Evolutionary conservation across 2,797 vertebrate genomes (phyloP).

Genomic region (Potorous gilbertii): DNA sequence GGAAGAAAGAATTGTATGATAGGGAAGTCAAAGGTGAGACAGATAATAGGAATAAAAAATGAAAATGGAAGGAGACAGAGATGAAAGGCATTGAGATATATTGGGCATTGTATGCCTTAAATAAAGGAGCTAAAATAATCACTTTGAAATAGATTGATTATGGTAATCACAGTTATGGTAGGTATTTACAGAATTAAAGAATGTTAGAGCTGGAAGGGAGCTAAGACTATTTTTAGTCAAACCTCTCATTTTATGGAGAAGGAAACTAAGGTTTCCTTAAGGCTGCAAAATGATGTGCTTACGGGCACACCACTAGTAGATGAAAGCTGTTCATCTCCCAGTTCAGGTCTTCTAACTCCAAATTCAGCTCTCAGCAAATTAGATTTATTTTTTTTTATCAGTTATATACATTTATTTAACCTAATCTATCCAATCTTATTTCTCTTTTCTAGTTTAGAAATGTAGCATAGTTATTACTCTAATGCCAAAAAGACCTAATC

Average conservation of each 20-base stretch:
- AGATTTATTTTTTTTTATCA: constrained; percentile 15
- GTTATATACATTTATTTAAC: constrained; percentile 1
- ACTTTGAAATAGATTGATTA: neutral
- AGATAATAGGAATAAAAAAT: neutral
- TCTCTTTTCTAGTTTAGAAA: constrained; percentile 46
- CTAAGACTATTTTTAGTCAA: neutral
- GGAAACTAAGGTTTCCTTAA: neutral
- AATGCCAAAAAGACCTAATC: neutral
- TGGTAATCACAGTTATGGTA: neutral
- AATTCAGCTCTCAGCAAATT: neutral
- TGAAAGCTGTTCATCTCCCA: neutral
- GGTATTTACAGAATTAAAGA: neutral
- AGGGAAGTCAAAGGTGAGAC: neutral
- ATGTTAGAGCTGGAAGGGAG: neutral
- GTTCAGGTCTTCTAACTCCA: neutral
- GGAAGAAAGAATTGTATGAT: neutral
- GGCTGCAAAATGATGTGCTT: neutral
- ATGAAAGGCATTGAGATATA: neutral
- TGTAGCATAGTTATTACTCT: constrained; percentile 10
- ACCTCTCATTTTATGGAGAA: neutral
- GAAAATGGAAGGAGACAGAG: neutral
- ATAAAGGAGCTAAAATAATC: neutral
- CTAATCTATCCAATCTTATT: constrained; percentile 17
- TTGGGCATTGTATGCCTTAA: neutral
- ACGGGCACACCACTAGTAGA: neutral